Evolutionary conservation across 2,797 vertebrate genomes (phyloP), one percentile per base, ranked within the genome.

Genomic region (Ciconia nigra): DNA sequence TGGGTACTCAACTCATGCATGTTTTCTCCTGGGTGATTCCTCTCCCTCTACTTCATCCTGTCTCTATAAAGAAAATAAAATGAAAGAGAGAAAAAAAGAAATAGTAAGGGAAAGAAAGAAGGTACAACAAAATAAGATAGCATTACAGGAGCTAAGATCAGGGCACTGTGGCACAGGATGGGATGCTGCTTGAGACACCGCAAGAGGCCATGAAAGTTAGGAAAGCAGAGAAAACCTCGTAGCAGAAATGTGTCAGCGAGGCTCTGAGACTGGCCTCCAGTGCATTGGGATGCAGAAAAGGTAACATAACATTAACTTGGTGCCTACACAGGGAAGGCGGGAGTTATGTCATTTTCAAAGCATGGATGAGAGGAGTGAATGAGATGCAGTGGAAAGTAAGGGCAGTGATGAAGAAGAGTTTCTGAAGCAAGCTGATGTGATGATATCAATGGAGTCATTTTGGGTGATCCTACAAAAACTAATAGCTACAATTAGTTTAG

Each of bases 91-190:
- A 4, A 4, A 0, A 13, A 35, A 22, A 6, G 49, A 13, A 37
- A 22, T 26, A 31, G 9, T 25, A 25, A 24, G 13, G 19, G 37
- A 85, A 77, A 81, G 18, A 77, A 83, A 65, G 24, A 73, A 46
- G 28, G 49, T 26, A 57, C 7, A 13, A 55, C 5, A 16, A 51
- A 63, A 18, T 28, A 57, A 87, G 15, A 28, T 4, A 79, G 5
- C 7, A 8, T 39, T 51, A 21, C 4, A 26, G 66, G 16, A 65
- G 5, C n/a, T 76, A 46, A 67, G n/a, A 7, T 8, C 44, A 52
- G 25, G 41, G 26, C 18, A 29, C 41, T 47, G 37, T 9, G 5
- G 18, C 0, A 0, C 15, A 62, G 35, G 25, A 10, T 26, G 51
- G 21, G 11, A 2, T 39, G 14, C 13, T 67, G 47, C 37, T 25